These are phyloP conservation scores for Aporophyla nigra DNA, from an alignment of 2,888 invertebrate species.

Conservation along the genomic window DNA sequence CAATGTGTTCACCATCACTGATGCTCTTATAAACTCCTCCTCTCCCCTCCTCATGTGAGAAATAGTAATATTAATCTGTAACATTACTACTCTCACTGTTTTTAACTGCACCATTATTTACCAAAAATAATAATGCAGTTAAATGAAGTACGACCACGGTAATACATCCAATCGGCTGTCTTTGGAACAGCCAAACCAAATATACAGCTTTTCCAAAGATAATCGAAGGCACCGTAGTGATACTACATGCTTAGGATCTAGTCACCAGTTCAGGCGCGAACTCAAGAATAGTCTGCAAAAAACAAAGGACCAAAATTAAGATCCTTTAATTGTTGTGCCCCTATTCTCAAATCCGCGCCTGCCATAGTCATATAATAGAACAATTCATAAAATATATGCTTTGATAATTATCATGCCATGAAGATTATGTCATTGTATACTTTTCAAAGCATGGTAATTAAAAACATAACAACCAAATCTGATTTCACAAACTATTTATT, in stretches of 20 bases:
- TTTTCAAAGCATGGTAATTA: conserved; percentile 14
- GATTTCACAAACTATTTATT: too few species aligned
- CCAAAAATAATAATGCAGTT: conserved; percentile 16
- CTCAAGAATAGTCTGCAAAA: neutral
- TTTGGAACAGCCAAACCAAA: neutral
- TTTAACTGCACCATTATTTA: conserved; percentile 17
- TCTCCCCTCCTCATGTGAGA: conserved; percentile 13
- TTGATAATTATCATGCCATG: conserved; percentile 1
- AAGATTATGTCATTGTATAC: conserved; percentile 15
- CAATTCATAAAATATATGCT: too few species aligned
- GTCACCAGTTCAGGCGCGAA: conserved; percentile 4
- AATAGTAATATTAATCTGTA: neutral
- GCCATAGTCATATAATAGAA: neutral
- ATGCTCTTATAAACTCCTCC: conserved; percentile 4
- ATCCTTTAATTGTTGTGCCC: too few species aligned
- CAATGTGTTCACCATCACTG: conserved; percentile 8
- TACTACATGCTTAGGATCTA: neutral
- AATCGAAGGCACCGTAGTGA: neutral
- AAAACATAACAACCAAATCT: neutral
- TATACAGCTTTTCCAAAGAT: neutral
- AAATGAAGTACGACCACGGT: neutral
- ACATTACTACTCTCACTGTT: conserved; percentile 5
- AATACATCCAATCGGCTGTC: neutral
- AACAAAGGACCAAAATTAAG: neutral
- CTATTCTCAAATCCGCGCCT: conserved; percentile 14